Evolutionary conservation across 2,888 invertebrate species (phyloP), one percentile per base, ranked within the genome.

Genomic region (Tupiocoris notatus): DNA sequence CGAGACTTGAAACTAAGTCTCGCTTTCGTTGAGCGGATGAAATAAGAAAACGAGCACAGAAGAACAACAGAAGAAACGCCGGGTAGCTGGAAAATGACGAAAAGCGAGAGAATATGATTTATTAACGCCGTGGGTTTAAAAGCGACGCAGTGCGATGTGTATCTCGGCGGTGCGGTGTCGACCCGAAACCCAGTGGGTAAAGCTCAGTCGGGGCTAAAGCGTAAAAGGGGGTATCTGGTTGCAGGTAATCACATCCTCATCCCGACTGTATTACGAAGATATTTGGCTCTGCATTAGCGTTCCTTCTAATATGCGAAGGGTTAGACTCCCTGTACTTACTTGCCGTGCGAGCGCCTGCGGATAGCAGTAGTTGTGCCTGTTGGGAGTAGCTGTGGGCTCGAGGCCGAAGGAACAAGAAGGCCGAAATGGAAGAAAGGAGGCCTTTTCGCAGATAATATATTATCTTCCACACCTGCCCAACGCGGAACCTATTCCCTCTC

Each of bases 181-280:
- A 39, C 39, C 39, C 12, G 12, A 39, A 39, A 39, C 39, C n/a
- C 39, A 39, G 12, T 39, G 39, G n/a, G 39, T 39, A 12, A 12
- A 39, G 39, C 39, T 7, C 39, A 39, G 39, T 7, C 12, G 39
- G 39, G 3, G 3, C 3, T 39, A 39, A 39, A 39, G 39, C 39
- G 39, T 39, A 7, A 39, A 12, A 39, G 6, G 39, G 39, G 64
- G 25, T 64, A 9, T 64, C 25, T n/a, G 24, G 64, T 64, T 64
- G 24, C 64, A 39, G 65, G n/a, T 65, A 65, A 39, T 39, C 39
- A 25, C 65, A 65, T 39, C 39, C 39, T 12, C 39, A 39, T 39
- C 39, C 39, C 39, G 39, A 39, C 65, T 39, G 39, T 39, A 65
- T 65, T 39, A 65, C 65, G 18, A 65, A 65, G 65, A 65, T 65